Evolutionary conservation across 2,888 invertebrate species (phyloP).

Genomic region (Phalera bucephala): DNA sequence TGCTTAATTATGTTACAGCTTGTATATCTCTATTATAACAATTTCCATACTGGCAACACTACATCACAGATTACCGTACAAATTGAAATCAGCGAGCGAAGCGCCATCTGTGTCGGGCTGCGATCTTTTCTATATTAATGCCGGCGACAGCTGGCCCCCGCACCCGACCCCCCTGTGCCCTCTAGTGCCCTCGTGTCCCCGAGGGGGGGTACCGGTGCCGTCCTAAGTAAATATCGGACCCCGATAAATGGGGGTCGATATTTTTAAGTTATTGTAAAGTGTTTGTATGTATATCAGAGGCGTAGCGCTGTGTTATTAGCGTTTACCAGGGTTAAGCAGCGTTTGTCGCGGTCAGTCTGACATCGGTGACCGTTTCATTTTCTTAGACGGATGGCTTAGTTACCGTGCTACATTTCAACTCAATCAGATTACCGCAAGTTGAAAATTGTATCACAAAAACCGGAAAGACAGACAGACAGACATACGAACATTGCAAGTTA

Average conservation of each 20-base stretch:
- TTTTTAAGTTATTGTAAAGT: constrained; percentile 1
- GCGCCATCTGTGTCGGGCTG: constrained; percentile 33
- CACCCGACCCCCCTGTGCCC: constrained; percentile 8
- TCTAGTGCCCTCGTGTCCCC: background rate
- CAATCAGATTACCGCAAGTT: no score
- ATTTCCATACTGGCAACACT: constrained; percentile 9
- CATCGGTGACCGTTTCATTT: no score
- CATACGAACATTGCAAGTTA: no score
- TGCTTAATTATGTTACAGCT: no score
- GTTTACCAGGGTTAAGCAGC: no score
- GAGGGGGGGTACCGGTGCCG: background rate
- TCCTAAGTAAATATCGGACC: constrained; percentile 3
- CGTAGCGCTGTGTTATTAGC: background rate
- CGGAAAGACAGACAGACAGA: no score
- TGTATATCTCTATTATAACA: background rate
- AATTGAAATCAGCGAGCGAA: constrained; percentile 32
- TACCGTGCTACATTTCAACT: no score
- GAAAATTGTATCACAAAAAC: no score
- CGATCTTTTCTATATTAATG: constrained; percentile 65
- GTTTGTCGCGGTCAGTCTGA: no score
- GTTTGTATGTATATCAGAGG: background rate
- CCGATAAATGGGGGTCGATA: background rate
- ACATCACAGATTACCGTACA: constrained; percentile 26
- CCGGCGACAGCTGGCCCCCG: constrained; percentile 36
- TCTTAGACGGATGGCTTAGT: no score